Evolutionary conservation across 2,797 vertebrate genomes (phyloP), one percentile per base, ranked within the genome.

Genomic region (Gambelia wislizenii): DNA sequence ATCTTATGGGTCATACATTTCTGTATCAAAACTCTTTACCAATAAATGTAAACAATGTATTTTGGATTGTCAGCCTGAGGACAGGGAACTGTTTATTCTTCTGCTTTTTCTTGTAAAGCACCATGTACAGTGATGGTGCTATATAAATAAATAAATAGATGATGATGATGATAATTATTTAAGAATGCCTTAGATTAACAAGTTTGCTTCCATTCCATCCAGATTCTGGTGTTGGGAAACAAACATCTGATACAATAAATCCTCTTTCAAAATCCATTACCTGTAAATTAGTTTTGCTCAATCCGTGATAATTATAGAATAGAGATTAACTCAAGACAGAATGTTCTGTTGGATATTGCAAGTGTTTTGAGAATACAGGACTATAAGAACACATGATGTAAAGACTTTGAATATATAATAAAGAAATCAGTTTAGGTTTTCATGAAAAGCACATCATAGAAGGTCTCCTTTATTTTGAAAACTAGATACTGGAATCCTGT

Each of bases 361-460:
- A 6, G 1, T 64, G 5, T 70, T n/a, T 85, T 79, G 76, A 36
- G 84, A 90, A 90, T 67, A 6, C 33, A 83, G 92, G 82, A 22
- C 18, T n/a, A 77, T 54, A 77, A 47, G 27, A 33, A 1, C 6
- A 16, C 36, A 72, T 90, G 76, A 79, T 36, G 33, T 42, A 72
- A 30, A 6, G 1, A 83, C 82, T 89, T 86, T 89, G 67, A 47
- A 86, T 13, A 81, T 18, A 49, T 3, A 89, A n/a, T 85, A 54
- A 7, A 47, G 36, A 44, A 20, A 27, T 76, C 72, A 87, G 33
- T 20, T 25, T 42, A 74, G 82, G 74, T 78, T 94, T 94, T 89
- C 89, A 91, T 93, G 30, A 87, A 33, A 91, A 70, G 27, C 6
- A 54, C 0, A 2, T 56, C 69, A 74, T 84, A 90, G 64, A 91